Evolutionary conservation across 2,113 vertebrate genomes (phyloP), one percentile per base, ranked within the genome.

Genomic region (Riparia riparia): DNA sequence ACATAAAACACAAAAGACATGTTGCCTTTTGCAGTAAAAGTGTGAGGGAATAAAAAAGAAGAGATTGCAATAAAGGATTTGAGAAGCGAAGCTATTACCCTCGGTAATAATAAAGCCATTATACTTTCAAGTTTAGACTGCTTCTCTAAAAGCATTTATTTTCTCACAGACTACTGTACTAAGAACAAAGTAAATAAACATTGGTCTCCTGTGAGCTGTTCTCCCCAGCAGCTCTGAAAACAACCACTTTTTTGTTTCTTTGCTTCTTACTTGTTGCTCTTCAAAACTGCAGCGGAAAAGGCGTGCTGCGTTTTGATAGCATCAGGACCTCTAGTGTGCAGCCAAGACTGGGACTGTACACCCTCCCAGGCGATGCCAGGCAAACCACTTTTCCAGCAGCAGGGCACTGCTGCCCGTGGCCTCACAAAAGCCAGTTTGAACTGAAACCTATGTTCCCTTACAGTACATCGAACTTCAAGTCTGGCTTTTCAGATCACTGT

Each of bases 131-230:
- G 79, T 95, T 97, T 70, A 96, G 57, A 82, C 50, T 29, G 17
- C 6, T 16, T 93, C 81, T 84, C 42, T 31, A 58, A 95, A 83
- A 89, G 77, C 63, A 90, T 95, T 97, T 97, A 92, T 97, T 97
- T 97, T 96, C 58, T 95, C 65, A 41, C 65, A 70, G 81, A 83
- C 79, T 82, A 79, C 82, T 89, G 89, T 41, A 90, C 88, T n/a
- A 93, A 3, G 65, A 93, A 64, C 54, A 86, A 86, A 96, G 64
- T 57, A 91, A 97, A 96, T 64, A 94, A 86, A 85, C 45, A 54
- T 54, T 56, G 31, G 73, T 93, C 90, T 95, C 65, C 60, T 26
- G 26, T 93, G 96, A 96, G 63, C 96, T 96, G 90, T 76, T 96
- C 50, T 82, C 70, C 76, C 18, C 32, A 78, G 63, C 86, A 93